Conservation (phyloP, 35 echinoderm and acorn worm species). For the Heliocidaris erythrogramma region DNA sequence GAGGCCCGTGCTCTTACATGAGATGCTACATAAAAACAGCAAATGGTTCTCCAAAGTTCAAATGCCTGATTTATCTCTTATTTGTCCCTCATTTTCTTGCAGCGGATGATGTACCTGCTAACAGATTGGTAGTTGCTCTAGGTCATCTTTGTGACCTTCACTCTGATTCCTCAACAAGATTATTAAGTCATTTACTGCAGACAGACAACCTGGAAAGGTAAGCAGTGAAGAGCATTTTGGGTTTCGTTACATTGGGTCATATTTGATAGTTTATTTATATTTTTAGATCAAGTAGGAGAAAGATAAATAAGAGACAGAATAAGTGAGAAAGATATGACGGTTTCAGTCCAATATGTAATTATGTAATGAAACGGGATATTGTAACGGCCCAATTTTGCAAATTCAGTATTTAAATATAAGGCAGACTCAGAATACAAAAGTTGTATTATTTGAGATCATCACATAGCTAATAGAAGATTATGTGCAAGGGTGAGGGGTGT, state of each 20-base stretch:
- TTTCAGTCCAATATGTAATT: too few species aligned
- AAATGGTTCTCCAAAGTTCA: not conserved
- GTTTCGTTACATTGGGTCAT: not conserved
- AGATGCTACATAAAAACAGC: not conserved
- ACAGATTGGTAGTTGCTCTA: conserved; percentile 22
- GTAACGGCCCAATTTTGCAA: too few species aligned
- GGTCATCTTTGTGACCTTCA: conserved; percentile 41
- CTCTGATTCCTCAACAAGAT: conserved; percentile 4
- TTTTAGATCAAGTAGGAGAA: too few species aligned
- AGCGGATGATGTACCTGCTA: conserved; percentile 10
- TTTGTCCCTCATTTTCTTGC: conserved; percentile 10
- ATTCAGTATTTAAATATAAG: too few species aligned
- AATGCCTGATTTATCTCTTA: not conserved
- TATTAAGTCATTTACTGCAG: conserved; percentile 38
- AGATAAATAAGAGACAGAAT: too few species aligned
- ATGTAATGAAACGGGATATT: too few species aligned
- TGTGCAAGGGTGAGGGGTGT: too few species aligned
- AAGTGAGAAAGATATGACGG: too few species aligned
- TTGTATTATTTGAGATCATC: too few species aligned
- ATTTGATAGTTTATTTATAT: too few species aligned
- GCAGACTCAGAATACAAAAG: too few species aligned
- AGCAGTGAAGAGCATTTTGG: not conserved
- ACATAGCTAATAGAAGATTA: too few species aligned
- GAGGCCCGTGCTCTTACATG: not conserved
- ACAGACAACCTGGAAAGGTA: conserved; percentile 48